Base-by-base conservation (phyloP, 2,113 vertebrate species). In the Dinomys branickii region DNA sequence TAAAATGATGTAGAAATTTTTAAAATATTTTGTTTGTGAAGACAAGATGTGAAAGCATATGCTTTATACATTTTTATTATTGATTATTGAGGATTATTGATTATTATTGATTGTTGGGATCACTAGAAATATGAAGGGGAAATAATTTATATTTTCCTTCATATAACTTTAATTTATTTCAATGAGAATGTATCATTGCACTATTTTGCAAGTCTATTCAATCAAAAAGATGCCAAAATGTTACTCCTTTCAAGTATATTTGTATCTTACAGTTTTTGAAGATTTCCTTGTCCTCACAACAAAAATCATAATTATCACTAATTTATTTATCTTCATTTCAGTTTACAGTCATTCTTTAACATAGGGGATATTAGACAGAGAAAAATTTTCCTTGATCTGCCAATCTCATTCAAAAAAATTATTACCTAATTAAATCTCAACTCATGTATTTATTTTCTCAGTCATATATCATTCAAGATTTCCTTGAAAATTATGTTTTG, bases 21-120 rank as follows among this genome's bases (percentile, higher is more conserved):
- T 90, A 85, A 94, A 90, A 47, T 33, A 92, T 22, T 71, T 86
- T 67, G 33, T 82, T 88, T 92, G 58, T 91, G 7, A 30, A 47
- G 44, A 87, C 24, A 58, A 59, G 16, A 80, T 26, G 24, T 75
- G 19, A 28, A 38, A 67, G 1, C 47, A 73, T 30, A 73, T 1
- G 80, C 5, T 84, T 35, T 16, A 81, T 24, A 75, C 0, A 24
- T 3, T 24, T 3, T 61, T 50, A 47, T 7, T 30, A 73, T 7
- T 61, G 12, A 12, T 86, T 96, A 63, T 11, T n/a, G 38, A 69
- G 41, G 26, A n/a, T n/a, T n/a, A n/a, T n/a, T n/a, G n/a, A n/a
- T 61, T 50, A 47, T 7, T 30, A 73, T 7, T 61, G 12, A 12
- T 86, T 96, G 56, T 11, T n/a, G 38, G 30, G 12, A 69, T 3